These are phyloP conservation scores for Scaeva pyrastri DNA, from an alignment of 2,888 invertebrate species.

Conservation along the genomic window DNA sequence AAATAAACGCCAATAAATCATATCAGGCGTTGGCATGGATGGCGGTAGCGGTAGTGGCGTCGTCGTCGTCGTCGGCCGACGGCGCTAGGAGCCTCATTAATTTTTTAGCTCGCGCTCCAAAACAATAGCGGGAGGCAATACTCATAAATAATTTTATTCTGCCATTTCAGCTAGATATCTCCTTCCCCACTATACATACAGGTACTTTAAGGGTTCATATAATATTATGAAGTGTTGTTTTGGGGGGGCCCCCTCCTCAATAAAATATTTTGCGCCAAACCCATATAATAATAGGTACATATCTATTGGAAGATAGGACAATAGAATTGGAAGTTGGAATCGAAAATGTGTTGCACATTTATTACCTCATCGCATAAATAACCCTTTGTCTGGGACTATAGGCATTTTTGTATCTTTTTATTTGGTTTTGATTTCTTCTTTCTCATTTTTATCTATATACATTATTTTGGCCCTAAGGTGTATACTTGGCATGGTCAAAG, in stretches of 20 bases:
- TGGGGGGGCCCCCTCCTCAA: conserved; percentile 8
- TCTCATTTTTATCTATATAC: conserved; percentile 19
- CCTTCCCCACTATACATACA: background rate
- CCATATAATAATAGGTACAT: conserved; percentile 37
- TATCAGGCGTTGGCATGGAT: too few relatives aligned
- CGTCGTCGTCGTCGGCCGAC: too few relatives aligned
- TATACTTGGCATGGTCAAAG: background rate
- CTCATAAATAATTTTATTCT: conserved; percentile 70
- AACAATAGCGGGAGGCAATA: conserved; percentile 63
- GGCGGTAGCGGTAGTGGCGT: too few relatives aligned
- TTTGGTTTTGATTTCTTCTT: background rate
- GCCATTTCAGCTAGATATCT: conserved; percentile 51
- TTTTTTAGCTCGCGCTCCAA: conserved; percentile 40
- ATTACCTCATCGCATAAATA: conserved; percentile 67
- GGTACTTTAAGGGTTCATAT: background rate
- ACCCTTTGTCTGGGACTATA: conserved; percentile 50
- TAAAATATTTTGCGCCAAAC: conserved; percentile 54
- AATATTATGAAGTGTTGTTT: background rate
- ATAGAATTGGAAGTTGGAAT: conserved; percentile 72
- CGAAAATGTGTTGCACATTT: conserved; percentile 74
- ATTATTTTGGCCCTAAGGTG: conserved; percentile 25
- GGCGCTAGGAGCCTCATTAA: conserved; percentile 67
- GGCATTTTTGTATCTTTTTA: conserved; percentile 28
- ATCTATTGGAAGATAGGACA: conserved; percentile 52
- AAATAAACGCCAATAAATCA: too few relatives aligned